Base-by-base conservation (phyloP, 2,113 vertebrate genomes). In the Antennarius striatus region DNA sequence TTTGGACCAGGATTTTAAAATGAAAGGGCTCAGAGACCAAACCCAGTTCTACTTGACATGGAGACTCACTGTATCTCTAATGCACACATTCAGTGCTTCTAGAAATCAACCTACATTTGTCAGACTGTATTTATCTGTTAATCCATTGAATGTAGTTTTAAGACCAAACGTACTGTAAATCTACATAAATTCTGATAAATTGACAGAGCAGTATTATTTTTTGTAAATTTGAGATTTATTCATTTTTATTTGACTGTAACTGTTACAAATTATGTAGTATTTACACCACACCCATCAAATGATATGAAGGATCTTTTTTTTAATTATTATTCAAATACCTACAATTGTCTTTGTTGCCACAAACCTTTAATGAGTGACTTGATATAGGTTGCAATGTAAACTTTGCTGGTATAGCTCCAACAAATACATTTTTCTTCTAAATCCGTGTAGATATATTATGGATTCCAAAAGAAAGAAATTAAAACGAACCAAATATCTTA, bases 251-350 rank as follows among this genome's bases (percentile, higher is more conserved):
- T 68, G 52, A 68, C 52, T 75, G 63, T 65, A 47, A 54, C 54
- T 65, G 68, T 83, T 75, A 68, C 55, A 60, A 61, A 55, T 73
- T 73, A 67, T n/a, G n/a, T 50, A 81, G 79, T 86, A 84, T 86
- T 89, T 60, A 75, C 42, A 43, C 30, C 48, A 28, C 17, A 46
- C 30, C 63, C 45, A 71, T 45, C 48, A 46, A 56, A 66, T 69
- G 71, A 83, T 61, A 76, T 74, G 71, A 77, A 84, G 73, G 63
- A 67, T 63, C n/a, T 11, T 29, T 52, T 61, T 2, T 67, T 74
- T 69, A 60, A 15, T 56, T 14, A 55, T 13, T 62, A 42, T 61
- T 56, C 58, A 68, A 49, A 71, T 40, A 29, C 16, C 47, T 56
- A 22, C 59, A n/a, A 40, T 7, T 5, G 4, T 36, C 32, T 5